phyloP scores from a whole-genome alignment of 2,888 invertebrate genomes.

The Digitonthophagus gazella region DNA sequence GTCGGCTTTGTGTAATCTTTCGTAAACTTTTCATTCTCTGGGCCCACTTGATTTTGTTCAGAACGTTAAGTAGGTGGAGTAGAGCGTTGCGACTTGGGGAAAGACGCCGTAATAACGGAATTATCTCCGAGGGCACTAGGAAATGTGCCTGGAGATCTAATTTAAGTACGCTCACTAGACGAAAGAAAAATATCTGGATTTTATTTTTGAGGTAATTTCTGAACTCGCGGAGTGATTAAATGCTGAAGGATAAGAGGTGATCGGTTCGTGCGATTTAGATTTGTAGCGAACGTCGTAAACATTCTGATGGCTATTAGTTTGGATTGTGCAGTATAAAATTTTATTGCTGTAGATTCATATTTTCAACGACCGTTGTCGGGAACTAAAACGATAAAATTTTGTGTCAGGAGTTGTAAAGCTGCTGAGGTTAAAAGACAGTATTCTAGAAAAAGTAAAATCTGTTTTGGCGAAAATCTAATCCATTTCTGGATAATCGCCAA shows the following conservation, averaged over 20 bases:
- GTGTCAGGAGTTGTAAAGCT: neutral
- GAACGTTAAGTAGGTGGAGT: neutral
- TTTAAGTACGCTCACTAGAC: neutral
- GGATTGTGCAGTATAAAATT: neutral
- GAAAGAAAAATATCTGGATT: neutral
- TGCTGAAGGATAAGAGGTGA: too few species aligned
- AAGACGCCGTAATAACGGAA: conserved; percentile 2
- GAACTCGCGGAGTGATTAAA: too few species aligned
- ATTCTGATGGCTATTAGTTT: neutral
- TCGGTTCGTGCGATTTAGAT: neutral
- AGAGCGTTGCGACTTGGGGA: conserved; percentile 4
- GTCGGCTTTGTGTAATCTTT: conserved; percentile 15
- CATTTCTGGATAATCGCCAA: too few species aligned
- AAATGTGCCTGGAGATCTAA: conserved; percentile 7
- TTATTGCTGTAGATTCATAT: neutral
- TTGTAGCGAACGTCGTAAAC: neutral
- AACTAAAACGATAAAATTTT: neutral
- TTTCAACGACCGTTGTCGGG: neutral
- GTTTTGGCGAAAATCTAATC: too few species aligned
- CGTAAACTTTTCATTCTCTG: conserved; percentile 11
- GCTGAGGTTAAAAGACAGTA: neutral
- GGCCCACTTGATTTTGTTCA: neutral
- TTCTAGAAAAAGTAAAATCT: neutral
- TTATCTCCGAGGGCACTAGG: conserved; percentile 1
- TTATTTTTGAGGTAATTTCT: too few species aligned